Evolutionary conservation across 2,888 invertebrate genomes (phyloP), one percentile per base, ranked within the genome.

Genomic region (Rhaphigaster nebulosa): DNA sequence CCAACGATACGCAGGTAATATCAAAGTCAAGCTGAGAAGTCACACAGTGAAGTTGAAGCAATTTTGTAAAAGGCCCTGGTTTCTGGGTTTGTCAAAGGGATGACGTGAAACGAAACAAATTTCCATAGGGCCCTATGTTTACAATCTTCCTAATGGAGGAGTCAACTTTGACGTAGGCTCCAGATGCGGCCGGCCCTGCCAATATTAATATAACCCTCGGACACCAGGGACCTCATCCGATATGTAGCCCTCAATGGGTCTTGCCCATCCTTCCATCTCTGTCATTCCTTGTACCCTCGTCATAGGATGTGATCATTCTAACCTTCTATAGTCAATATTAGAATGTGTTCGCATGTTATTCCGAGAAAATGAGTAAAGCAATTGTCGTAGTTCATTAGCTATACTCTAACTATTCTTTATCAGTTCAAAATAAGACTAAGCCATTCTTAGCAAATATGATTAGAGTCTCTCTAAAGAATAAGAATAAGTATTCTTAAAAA

Each of bases 131-230:
- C 50, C 89, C 70, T 70, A 34, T 89, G 89, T 89, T 80, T 89
- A 89, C 80, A 89, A 89, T 89, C 89, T 89, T 65, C 34, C 89
- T 89, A 89, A 89, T 89, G 89, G 65, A 89, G n/a, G 89, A n/a
- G 29, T 38, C 80, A 89, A 89, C 52, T 89, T 89, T 89, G 89
- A 89, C 70, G n/a, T 13, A n/a, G 52, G 52, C 89, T 23, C 80
- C 89, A 89, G 89, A 76, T 89, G 89, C 89, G 89, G 45, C 41
- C n/a, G 38, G 56, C 41, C 88, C 89, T 89, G 89, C 80, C 89
- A 89, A 89, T 89, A 89, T 65, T 89, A 89, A 89, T 89, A 89
- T 80, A 45, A 23, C n/a, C 34, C 50, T 80, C 89, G 80, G 89
- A 89, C 89, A 80, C 89, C 89, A 88, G 88, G 88, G 88, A 50